phyloP scores from a whole-genome alignment of 2,888 invertebrate genomes.

The Spicauda simplicius region DNA sequence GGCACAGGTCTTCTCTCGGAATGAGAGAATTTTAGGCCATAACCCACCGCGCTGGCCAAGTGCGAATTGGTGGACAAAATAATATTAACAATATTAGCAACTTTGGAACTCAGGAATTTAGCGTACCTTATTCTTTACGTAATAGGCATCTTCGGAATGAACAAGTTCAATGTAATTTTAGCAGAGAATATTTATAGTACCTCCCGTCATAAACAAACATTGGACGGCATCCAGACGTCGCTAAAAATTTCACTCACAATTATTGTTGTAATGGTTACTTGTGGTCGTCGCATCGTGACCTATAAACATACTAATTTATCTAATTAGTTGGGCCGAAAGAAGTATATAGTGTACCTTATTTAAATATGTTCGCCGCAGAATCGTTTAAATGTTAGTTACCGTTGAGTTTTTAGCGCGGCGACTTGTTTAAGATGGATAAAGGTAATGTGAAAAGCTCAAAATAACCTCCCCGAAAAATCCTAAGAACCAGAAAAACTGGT shows the following conservation, averaged over 20 bases:
- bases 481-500: too few species aligned
- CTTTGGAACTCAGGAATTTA: constrained; percentile 2
- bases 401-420: neutral
- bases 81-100: neutral
- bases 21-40: too few species aligned
- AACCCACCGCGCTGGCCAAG: too few species aligned
- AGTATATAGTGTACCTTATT: neutral
- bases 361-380: neutral
- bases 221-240: constrained; percentile 63
- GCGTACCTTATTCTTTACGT: constrained; percentile 10
- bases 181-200: constrained; percentile 31
- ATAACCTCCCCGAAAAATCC: neutral
- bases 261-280: constrained; percentile 22
- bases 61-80: too few species aligned
- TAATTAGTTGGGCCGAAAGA: constrained; percentile 14
- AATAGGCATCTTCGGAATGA: constrained; percentile 29
- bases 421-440: neutral
- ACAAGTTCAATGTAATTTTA: constrained; percentile 36
- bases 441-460: constrained; percentile 1
- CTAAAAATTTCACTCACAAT: constrained; percentile 28
- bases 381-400: neutral
- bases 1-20: too few species aligned
- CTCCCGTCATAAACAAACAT: constrained; percentile 61
- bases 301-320: constrained; percentile 26
- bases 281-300: constrained; percentile 26